Percentiles rank a stretch among this genome's conserved stretches.
These are phyloP conservation scores for Oplegnathus fasciatus DNA, from an alignment of 2,113 vertebrate genomes.

Conservation along the genomic window DNA sequence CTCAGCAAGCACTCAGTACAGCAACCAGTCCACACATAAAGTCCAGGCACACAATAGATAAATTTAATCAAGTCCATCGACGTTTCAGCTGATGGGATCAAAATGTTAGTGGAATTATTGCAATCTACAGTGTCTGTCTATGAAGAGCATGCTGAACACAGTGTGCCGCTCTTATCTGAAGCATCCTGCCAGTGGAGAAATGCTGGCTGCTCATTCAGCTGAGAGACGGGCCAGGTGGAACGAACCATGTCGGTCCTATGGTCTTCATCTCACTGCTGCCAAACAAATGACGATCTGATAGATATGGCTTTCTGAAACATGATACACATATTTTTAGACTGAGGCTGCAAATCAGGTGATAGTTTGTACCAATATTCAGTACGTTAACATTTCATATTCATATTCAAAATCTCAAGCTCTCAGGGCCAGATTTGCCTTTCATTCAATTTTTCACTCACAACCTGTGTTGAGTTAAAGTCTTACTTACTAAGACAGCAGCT, in stretches of 20 bases:
- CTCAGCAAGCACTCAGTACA: constrained; percentile 1
- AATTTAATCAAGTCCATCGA: constrained; percentile 51
- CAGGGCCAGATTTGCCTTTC: constrained; percentile 15
- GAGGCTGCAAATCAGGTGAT: constrained; percentile 9
- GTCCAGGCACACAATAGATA: constrained; percentile 12
- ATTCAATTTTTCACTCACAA: not conserved
- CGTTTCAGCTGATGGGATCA: constrained; percentile 44
- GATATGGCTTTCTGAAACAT: constrained; percentile 3
- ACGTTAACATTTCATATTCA: not conserved
- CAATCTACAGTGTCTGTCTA: constrained; percentile 26
- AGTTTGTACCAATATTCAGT: not conserved
- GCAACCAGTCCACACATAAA: constrained; percentile 8
- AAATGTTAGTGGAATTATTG: constrained; percentile 53
- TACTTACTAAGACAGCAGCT: constrained; percentile 28
- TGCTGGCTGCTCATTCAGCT: constrained; percentile 73
- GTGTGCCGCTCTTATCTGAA: constrained; percentile 58
- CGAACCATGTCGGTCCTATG: constrained; percentile 37
- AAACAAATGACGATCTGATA: constrained; percentile 30
- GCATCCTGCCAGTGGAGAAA: constrained; percentile 59
- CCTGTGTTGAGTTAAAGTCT: constrained; percentile 21
- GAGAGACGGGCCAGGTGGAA: constrained; percentile 68
- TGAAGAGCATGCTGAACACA: constrained; percentile 55
- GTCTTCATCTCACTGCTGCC: constrained; percentile 46
- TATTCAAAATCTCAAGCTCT: not conserved
- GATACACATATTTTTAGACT: constrained; percentile 2